A percentile compares a stretch with the other conserved stretches of the same genome.
These are phyloP conservation scores for Macrocentrus cingulum DNA, from an alignment of 1,140 invertebrate genomes.

Conservation along the genomic window DNA sequence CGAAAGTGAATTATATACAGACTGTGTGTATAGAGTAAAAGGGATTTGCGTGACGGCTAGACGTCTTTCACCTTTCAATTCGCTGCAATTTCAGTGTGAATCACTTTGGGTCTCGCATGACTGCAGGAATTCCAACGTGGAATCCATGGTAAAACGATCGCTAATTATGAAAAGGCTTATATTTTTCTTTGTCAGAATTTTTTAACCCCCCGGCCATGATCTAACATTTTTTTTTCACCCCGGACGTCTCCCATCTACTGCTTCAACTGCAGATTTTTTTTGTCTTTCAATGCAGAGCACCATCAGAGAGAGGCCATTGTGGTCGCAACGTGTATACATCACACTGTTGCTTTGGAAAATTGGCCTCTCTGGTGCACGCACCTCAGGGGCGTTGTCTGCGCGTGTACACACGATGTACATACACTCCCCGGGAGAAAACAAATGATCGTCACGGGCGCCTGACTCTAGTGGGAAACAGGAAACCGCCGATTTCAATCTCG, in stretches of 20 bases:
- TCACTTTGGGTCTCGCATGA: slow-evolving; percentile 1
- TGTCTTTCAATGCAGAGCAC: too few species aligned
- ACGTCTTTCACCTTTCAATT: not conserved
- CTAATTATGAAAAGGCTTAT: slow-evolving; percentile 3
- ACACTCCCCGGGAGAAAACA: slow-evolving; percentile 34
- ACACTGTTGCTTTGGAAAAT: too few species aligned
- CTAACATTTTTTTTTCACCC: not conserved
- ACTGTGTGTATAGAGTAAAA: not conserved
- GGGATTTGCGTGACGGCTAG: slow-evolving; percentile 5
- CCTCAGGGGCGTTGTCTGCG: slow-evolving; percentile 11
- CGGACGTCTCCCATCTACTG: too few species aligned
- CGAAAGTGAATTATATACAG: not conserved
- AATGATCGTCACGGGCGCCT: slow-evolving; percentile 43
- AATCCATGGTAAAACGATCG: not conserved
- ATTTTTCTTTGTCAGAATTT: not conserved
- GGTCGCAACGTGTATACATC: too few species aligned
- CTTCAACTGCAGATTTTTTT: too few species aligned
- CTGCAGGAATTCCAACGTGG: slow-evolving; percentile 3
- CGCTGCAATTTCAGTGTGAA: slow-evolving; percentile 1
- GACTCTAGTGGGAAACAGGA: slow-evolving; percentile 42
- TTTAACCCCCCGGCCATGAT: not conserved
- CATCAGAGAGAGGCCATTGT: too few species aligned
- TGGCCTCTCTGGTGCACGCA: slow-evolving; percentile 9
- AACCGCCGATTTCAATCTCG: slow-evolving; percentile 43
- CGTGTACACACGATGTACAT: slow-evolving; percentile 8